Base-by-base conservation (phyloP, 2,888 invertebrate species). In the Drosophila monieri region DNA sequence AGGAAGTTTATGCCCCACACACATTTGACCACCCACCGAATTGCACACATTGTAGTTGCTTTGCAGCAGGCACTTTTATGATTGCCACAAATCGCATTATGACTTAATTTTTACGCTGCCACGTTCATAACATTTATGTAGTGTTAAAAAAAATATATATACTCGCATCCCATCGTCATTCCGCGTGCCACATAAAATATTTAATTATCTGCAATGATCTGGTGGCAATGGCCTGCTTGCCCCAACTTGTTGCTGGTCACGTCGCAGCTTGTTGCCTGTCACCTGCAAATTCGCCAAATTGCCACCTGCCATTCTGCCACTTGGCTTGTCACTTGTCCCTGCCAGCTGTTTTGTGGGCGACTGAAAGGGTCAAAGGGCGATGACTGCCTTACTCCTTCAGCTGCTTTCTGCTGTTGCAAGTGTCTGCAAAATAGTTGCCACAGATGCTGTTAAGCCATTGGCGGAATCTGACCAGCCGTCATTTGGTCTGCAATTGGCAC, bases 51-150 rank as follows among this genome's bases (percentile, higher is more conserved):
- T 80, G 85, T 85, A 74, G 78, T 57, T 46, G 53, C 35, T 21
- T 27, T 8, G 10, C 18, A 10, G 10, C 18, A 18, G 15, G 18
- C 5, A 10, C 15, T 53, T 69, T 69, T 70, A 70, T 69, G 68
- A 60, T 39, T 69, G 52, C 55, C 70, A 41, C 64, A 64, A 71
- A 66, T 77, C 74, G 78, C 85, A 84, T 86, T 86, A 84, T 78
- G 78, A 73, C 87, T 78, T 86, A 80, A 86, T 84, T 84, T 86
- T 80, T 72, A 80, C 72, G 73, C 60, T 72, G 64, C 52, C 70
- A 60, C 78, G 69, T 74, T 74, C 81, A 77, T 74, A 85, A 76
- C 68, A 54, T 78, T 84, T 76, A 83, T 73, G 83, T 71, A 72
- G 70, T 79, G 71, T 61, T 58, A 68, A 74, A 71, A 74, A 47